Evolutionary conservation across 2,888 invertebrate species (phyloP), one percentile per base, ranked within the genome.

Genomic region (Pogonocherus hispidulus): DNA sequence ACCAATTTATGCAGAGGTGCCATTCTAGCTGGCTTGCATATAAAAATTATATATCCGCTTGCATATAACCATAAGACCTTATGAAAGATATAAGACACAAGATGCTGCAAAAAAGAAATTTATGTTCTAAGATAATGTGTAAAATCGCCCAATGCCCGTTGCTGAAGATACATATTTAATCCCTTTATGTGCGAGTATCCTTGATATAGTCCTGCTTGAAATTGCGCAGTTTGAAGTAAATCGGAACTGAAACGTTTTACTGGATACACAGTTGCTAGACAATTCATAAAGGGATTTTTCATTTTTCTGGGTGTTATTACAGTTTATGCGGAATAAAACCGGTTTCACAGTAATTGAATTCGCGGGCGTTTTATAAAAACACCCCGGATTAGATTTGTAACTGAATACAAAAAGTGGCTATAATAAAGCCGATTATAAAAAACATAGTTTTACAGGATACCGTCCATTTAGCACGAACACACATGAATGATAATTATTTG

Each of bases 341-440:
- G 14, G 22, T n/a, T 49, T 44, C 22, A 5, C 9, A n/a, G 49
- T 22, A 49, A 49, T 49, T 49, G 49, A 49, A 49, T 49, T n/a
- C 22, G 19, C 16, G 19, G 16, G 8, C 18, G 19, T 8, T 46
- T 19, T 19, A 46, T 19, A 46, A 46, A 46, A 19, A 19, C 46
- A 46, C 18, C 19, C 1, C 46, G 18, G 19, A 11, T 19, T 18
- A 46, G 46, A 16, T n/a, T n/a, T n/a, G 1, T 16, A 46, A 19
- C 11, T n/a, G n/a, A n/a, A n/a, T n/a, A n/a, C n/a, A n/a, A n/a
- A n/a, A n/a, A n/a, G n/a, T n/a, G n/a, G n/a, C n/a, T n/a, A n/a
- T n/a, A n/a, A n/a, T n/a, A n/a, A n/a, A n/a, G n/a, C n/a, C n/a
- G n/a, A n/a, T n/a, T n/a, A n/a, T n/a, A n/a, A n/a, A n/a, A n/a